Evolutionary conservation across 2,113 vertebrate genomes (phyloP).

Genomic region (Anarrhichthys ocellatus): DNA sequence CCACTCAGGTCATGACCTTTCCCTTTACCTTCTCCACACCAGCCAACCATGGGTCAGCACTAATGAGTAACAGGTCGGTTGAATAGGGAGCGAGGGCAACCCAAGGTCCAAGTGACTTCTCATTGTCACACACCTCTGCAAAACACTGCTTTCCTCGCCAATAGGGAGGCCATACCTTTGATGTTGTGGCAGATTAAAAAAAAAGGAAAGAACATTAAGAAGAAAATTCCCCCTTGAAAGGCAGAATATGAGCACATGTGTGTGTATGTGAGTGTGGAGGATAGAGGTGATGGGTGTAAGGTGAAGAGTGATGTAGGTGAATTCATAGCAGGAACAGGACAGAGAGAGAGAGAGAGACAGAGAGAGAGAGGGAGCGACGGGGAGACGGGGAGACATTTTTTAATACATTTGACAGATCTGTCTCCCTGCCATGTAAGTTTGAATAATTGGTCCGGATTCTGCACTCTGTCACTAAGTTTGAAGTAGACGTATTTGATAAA

Average conservation of each 20-base stretch:
- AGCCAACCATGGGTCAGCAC: constrained; percentile 62
- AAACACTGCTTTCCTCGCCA: constrained; percentile 4
- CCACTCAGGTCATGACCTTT: constrained; percentile 54
- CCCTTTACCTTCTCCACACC: constrained; percentile 52
- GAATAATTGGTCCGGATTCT: constrained; percentile 33
- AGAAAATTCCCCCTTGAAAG: constrained; percentile 1
- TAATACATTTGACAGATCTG: constrained; percentile 32
- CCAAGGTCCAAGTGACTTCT: constrained; percentile 53
- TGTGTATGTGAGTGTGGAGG: neutral
- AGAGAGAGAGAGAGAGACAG: too few relatives aligned
- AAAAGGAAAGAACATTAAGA: neutral
- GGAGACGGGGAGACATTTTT: constrained; percentile 7
- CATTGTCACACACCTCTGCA: constrained; percentile 7
- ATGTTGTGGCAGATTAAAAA: constrained; percentile 38
- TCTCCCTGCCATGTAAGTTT: constrained; percentile 11
- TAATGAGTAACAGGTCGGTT: constrained; percentile 72
- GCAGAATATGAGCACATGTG: neutral
- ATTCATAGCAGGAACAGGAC: constrained; percentile 16
- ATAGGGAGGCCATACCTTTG: constrained; percentile 31
- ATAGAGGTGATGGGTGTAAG: constrained; percentile 5
- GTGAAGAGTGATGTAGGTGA: constrained; percentile 31
- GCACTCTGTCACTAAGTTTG: constrained; percentile 29
- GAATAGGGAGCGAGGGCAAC: constrained; percentile 42
- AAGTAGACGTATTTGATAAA: constrained; percentile 37
- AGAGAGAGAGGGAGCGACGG: neutral